Conservation (phyloP, 2,797 vertebrate genomes). For the Bucorvus abyssinicus region DNA sequence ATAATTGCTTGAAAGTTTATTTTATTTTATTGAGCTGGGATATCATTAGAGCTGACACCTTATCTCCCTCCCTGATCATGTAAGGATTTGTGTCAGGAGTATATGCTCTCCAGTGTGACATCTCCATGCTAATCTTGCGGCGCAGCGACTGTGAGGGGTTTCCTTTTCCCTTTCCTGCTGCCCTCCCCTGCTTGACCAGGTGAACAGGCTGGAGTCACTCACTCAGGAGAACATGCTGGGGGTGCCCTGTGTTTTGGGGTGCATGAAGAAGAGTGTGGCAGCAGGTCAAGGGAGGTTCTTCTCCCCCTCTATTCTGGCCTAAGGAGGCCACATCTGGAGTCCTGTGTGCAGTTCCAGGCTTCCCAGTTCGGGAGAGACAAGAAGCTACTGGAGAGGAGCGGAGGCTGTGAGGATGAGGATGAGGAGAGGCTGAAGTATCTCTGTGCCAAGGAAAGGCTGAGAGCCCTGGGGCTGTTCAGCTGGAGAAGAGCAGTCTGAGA, state of each 20-base stretch:
- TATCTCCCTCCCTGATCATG: neutral
- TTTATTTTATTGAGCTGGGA: neutral
- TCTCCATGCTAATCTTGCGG: neutral
- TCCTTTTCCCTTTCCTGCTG: neutral
- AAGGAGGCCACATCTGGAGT: too few relatives aligned
- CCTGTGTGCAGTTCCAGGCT: too few relatives aligned
- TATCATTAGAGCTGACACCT: neutral
- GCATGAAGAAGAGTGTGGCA: too few relatives aligned
- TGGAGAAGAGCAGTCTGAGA: too few relatives aligned
- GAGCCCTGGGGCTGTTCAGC: too few relatives aligned
- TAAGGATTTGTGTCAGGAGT: constrained; percentile 12
- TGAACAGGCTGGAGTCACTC: constrained; percentile 75
- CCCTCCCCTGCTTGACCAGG: constrained; percentile 77
- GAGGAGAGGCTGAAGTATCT: too few relatives aligned
- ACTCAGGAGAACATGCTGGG: constrained; percentile 79
- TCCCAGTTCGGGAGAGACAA: too few relatives aligned
- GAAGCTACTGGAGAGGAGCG: too few relatives aligned
- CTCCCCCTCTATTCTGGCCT: too few relatives aligned
- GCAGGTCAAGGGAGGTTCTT: too few relatives aligned
- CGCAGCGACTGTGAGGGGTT: neutral
- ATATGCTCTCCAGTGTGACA: neutral
- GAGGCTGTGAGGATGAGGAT: too few relatives aligned
- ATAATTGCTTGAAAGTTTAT: constrained; percentile 42
- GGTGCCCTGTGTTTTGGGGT: constrained; percentile 46
- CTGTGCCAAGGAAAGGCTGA: too few relatives aligned